Evolutionary conservation across 1,140 invertebrate species (phyloP).

Genomic region (Drosophila mojavensis): DNA sequence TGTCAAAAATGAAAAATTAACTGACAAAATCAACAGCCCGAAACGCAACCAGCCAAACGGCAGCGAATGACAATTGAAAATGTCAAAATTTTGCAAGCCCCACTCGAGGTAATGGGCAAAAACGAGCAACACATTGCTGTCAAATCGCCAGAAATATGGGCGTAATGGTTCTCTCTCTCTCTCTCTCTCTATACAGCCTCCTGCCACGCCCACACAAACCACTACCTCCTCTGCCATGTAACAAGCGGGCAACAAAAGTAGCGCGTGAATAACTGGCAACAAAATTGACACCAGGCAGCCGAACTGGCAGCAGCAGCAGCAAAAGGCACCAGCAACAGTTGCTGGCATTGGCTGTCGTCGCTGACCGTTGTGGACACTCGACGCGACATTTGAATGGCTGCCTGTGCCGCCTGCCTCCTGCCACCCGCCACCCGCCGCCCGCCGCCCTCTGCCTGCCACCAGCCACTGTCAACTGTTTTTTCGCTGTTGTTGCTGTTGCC

Average conservation of each 20-base stretch:
- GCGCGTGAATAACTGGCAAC: conserved; percentile 47
- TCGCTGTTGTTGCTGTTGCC: conserved; percentile 10
- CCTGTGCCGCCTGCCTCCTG: conserved; percentile 38
- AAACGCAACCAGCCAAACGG: conserved; percentile 16
- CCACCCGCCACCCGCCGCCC: not conserved
- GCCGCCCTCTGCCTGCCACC: conserved; percentile 34
- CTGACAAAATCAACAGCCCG: conserved; percentile 65
- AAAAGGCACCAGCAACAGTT: conserved; percentile 45
- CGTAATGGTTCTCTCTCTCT: conserved; percentile 32
- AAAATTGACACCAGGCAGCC: conserved; percentile 53
- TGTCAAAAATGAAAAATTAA: conserved; percentile 83
- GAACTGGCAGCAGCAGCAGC: conserved; percentile 21
- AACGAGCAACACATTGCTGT: conserved; percentile 29
- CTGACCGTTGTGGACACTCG: conserved; percentile 59
- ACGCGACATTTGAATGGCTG: conserved; percentile 56
- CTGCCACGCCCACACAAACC: not conserved
- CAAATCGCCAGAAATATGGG: conserved; percentile 45
- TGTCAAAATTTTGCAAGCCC: conserved; percentile 68
- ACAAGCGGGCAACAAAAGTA: conserved; percentile 45
- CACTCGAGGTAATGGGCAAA: conserved; percentile 34
- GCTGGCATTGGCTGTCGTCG: conserved; percentile 42
- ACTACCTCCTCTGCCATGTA: not conserved
- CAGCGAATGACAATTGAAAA: conserved; percentile 74
- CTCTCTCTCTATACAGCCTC: conserved; percentile 14
- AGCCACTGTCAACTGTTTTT: conserved; percentile 40